Evolutionary conservation across 2,113 vertebrate species (phyloP), one percentile per base, ranked within the genome.

Genomic region (Mustelus asterias): DNA sequence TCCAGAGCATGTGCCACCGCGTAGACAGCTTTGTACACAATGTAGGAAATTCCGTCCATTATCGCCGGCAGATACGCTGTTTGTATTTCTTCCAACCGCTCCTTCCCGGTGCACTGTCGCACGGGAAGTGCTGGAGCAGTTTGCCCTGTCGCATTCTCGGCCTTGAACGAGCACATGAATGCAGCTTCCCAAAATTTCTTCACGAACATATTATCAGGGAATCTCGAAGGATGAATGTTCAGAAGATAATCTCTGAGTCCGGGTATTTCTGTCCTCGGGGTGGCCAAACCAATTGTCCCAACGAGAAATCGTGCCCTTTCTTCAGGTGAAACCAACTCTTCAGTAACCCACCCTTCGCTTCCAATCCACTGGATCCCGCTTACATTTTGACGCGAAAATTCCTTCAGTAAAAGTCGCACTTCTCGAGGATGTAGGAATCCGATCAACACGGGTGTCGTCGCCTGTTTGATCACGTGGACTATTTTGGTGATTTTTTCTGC

Each of bases 21-120:
- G 24, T 89, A 89, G 86, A 89, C 86, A 22, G 86, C 86, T 89
- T 89, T 89, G 48, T 89, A 89, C 26, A 89, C 86, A 11, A 60
- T 48, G 54, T 89, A 89, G 26, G 86, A 89, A 54, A 54, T 89
- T 33, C 86, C 86, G 24, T 89, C 86, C 86, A 58, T 89, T 89
- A 89, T 33, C 44, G 3, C 86, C 16, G 86, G 86, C 29, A 89
- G 86, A 13, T 89, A 89, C 0, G 44, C 44, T 11, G 29, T 89
- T 89, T 89, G 48, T 58, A 89, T 60, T 48, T 1, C 86, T 29
- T 89, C 86, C 26, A 89, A 29, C 13, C 54, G 86, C 60, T 89
- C 86, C 24, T 89, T 58, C 48, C 86, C 86, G 29, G 86, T 48
- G 48, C 86, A 89, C 14, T 58, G 86, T 26, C 26, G 86, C 3